Conservation (phyloP, 2,113 vertebrate species). For the Thoracochromis brauschi region DNA sequence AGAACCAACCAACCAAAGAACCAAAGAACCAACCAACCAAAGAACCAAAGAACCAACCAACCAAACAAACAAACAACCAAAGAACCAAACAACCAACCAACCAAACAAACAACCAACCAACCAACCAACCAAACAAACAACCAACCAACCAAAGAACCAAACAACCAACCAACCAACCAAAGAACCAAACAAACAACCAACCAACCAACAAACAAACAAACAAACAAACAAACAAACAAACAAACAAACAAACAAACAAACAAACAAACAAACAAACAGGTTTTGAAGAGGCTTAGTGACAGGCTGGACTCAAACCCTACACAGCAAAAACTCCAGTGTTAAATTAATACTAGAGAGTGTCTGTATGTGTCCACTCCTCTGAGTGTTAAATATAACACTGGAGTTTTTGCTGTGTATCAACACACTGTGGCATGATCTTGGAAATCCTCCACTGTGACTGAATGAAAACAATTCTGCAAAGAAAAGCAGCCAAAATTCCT, state of each 20-base stretch:
- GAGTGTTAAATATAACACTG: background rate
- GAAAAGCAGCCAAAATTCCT: background rate
- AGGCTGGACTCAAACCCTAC: background rate
- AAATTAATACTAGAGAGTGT: background rate
- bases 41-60: rapidly evolving
- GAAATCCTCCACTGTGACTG: background rate
- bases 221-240: rapidly evolving
- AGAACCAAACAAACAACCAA: rapidly evolving
- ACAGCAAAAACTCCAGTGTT: rapidly evolving
- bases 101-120: rapidly evolving
- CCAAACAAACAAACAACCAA: rapidly evolving
- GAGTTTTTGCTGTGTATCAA: background rate
- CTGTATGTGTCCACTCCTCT: background rate
- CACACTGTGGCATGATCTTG: background rate
- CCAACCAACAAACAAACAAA: rapidly evolving
- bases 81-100: rapidly evolving
- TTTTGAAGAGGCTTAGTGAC: background rate
- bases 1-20: too few species aligned
- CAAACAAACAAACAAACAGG: rapidly evolving
- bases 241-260: rapidly evolving
- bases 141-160: rapidly evolving
- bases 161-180: rapidly evolving
- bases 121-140: rapidly evolving
- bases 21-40: rapidly evolving
- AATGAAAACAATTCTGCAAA: background rate